Percentiles rank a stretch among this genome's conserved stretches.
phyloP scores from a whole-genome alignment of 2,113 vertebrate genomes.

The Onychostruthus taczanowskii region DNA sequence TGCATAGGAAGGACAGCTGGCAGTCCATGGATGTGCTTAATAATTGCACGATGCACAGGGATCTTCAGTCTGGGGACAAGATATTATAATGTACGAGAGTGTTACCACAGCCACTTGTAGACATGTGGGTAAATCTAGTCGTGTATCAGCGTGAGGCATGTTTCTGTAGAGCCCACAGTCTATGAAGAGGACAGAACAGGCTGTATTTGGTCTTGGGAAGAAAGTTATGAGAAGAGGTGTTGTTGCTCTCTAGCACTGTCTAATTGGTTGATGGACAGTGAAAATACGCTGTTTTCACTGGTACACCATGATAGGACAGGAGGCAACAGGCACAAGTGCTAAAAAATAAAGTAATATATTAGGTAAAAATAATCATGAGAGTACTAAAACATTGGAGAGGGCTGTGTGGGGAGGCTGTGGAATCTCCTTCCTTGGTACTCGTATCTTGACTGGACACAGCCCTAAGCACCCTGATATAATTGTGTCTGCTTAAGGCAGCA shows the following conservation, averaged over 20 bases:
- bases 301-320: background rate
- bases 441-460: background rate
- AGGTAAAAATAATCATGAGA: accelerated
- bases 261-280: background rate
- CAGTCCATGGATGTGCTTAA: background rate
- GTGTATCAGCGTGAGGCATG: background rate
- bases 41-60: background rate
- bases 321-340: background rate
- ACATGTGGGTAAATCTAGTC: background rate
- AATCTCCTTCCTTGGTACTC: background rate
- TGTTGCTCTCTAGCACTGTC: background rate
- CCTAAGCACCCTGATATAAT: background rate
- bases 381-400: background rate
- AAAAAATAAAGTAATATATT: background rate
- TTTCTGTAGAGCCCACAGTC: background rate
- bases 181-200: background rate
- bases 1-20: background rate
- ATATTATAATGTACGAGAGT: background rate
- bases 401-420: background rate
- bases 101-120: background rate
- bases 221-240: background rate
- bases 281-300: background rate
- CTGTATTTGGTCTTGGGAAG: background rate
- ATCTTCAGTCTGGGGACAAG: accelerated
- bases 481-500: background rate